A percentile compares a stretch with the other conserved stretches of the same genome.
Conservation (phyloP, 2,888 invertebrate genomes). For the Isoperla grammatica region DNA sequence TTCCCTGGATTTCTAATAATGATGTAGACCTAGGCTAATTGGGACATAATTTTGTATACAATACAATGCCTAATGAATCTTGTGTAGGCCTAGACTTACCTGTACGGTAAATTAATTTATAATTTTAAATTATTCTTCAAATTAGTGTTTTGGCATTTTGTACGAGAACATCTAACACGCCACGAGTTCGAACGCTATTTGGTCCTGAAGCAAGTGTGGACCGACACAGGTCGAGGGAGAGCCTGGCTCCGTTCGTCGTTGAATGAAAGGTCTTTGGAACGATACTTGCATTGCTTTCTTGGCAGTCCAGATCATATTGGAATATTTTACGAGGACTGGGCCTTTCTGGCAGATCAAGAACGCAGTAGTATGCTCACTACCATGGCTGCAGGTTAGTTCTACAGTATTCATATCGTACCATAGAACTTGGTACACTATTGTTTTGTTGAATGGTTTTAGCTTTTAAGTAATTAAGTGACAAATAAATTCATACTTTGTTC, state of each 20-base stretch:
- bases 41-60: too few species aligned
- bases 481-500: too few species aligned
- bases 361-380: conserved; percentile 71
- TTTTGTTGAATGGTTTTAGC: too few species aligned
- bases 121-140: conserved; percentile 40
- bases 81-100: too few species aligned
- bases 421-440: too few species aligned
- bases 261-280: conserved; percentile 86
- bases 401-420: too few species aligned
- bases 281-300: conserved; percentile 69
- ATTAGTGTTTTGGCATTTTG: conserved; percentile 68
- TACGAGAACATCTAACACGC: conserved; percentile 71
- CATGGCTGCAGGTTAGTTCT: conserved; percentile 75
- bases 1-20: too few species aligned
- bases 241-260: conserved; percentile 86
- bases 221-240: conserved; percentile 73
- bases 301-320: conserved; percentile 54
- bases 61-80: too few species aligned
- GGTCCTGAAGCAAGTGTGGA: conserved; percentile 60
- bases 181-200: conserved; percentile 84
- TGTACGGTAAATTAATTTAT: background rate
- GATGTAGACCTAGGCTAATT: too few species aligned
- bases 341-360: conserved; percentile 76
- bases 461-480: too few species aligned
- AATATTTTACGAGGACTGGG: conserved; percentile 80